Base-by-base conservation (phyloP, 1,140 invertebrate species). In the Drosophila baimaii region DNA sequence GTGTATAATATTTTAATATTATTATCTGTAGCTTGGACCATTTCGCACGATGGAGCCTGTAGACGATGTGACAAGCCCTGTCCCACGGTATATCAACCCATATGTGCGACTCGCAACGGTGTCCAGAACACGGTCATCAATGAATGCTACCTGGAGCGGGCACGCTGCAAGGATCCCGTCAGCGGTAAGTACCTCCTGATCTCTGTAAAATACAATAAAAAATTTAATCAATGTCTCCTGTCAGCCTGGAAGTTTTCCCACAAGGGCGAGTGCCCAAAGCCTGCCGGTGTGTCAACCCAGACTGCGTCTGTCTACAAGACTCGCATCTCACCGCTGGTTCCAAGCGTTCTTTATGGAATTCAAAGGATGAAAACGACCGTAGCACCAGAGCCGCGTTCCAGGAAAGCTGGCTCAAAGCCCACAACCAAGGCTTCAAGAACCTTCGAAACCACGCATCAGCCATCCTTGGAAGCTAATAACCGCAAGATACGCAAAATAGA, bases 81-180 rank as follows among this genome's bases (percentile, higher is more conserved):
- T 17, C 70, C 77, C 6, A 73, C 66, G n/a, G 35, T 76, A 1
- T 90, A 79, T 47, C 61, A 81, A 8, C 90, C 90, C 5, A 44
- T 91, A 41, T 91, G 90, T 65, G 82, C 79, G n/a, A 81, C 37
- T 21, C 65, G 82, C 13, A 88, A 91, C 27, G 85, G 85, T 47
- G 47, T 84, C 9, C 61, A 77, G 17, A 79, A 91, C 51, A 91
- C 90, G 8, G 88, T 91, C 46, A 72, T 91, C 35, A 91, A 91
- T 41, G 80, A 90, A 29, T 91, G 90, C 37, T 91, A 84, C 31
- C 47, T 88, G 56, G 76, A 90, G 27, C 62, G 88, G 19, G 80
- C 79, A 9, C 74, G 86, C 41, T 91, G 90, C 70, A 81, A 77
- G 66, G 81, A 90, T 63, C 84, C 84, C 7, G 64, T 39, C 10